Conservation (phyloP, 2,888 invertebrate genomes). For the Oscheius sp. region DNA sequence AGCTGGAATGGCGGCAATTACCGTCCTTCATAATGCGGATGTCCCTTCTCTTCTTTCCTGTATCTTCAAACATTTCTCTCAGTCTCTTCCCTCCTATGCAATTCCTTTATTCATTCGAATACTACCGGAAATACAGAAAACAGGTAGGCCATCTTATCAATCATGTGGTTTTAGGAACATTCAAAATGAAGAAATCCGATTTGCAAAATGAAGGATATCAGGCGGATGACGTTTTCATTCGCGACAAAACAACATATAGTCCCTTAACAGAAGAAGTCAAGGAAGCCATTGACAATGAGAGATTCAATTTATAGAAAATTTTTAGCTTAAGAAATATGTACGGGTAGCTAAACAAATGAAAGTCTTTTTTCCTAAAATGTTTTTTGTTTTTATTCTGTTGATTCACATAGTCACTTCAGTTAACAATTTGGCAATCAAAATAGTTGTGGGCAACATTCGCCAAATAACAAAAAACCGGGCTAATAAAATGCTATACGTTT, state of each 20-base stretch:
- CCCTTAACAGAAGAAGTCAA: neutral
- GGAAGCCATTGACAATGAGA: conserved; percentile 14
- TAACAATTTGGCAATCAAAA: too few species aligned
- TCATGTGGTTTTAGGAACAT: conserved; percentile 22
- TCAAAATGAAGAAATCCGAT: conserved; percentile 34
- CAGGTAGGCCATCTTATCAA: conserved; percentile 6
- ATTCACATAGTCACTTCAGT: too few species aligned
- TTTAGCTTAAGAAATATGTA: neutral
- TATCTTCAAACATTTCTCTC: neutral
- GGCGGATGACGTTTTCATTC: neutral
- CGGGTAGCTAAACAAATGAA: too few species aligned
- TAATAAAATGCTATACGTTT: too few species aligned
- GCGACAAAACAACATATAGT: neutral
- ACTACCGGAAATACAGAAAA: conserved; percentile 17
- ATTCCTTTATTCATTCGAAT: conserved; percentile 29
- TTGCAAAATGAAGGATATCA: conserved; percentile 13
- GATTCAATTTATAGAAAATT: conserved; percentile 2
- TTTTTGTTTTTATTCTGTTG: too few species aligned
- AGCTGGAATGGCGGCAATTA: conserved; percentile 91
- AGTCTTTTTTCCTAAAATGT: too few species aligned
- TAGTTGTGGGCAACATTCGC: too few species aligned
- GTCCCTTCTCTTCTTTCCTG: neutral
- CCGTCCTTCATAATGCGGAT: conserved; percentile 64
- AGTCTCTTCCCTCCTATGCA: conserved; percentile 29
- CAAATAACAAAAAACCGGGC: too few species aligned